These are phyloP conservation scores for Danio jaintianensis DNA, from an alignment of 2,797 vertebrate species.

Conservation along the genomic window DNA sequence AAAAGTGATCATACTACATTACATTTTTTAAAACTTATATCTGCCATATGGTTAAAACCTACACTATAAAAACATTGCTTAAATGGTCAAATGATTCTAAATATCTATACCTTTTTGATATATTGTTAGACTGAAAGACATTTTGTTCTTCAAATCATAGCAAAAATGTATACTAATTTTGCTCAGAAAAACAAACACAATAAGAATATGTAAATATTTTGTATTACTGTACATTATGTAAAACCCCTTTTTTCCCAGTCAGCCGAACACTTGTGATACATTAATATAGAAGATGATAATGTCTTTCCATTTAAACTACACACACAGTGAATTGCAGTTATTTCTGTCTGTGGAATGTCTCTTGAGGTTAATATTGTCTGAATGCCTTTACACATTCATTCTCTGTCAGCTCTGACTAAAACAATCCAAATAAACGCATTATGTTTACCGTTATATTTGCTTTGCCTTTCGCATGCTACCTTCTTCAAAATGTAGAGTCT, in stretches of 20 bases:
- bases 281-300: not conserved
- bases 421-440: conserved; percentile 4
- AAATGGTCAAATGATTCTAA: too few species aligned
- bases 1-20: too few species aligned
- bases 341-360: conserved; percentile 34
- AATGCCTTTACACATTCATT: conserved; percentile 1
- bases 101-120: too few species aligned
- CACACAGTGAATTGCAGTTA: conserved; percentile 1
- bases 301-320: not conserved
- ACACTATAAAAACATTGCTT: too few species aligned
- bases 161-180: too few species aligned
- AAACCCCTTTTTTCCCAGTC: too few species aligned
- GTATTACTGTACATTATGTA: not conserved
- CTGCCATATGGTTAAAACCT: too few species aligned
- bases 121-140: too few species aligned
- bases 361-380: conserved; percentile 6
- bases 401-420: not conserved
- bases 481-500: not conserved
- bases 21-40: too few species aligned
- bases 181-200: too few species aligned
- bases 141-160: too few species aligned
- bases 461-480: not conserved
- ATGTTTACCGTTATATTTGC: not conserved
- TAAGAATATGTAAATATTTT: not conserved
- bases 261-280: not conserved